Percentiles rank a stretch among this genome's conserved stretches.
Evolutionary conservation across 2,888 invertebrate species (phyloP).

Genomic region (Carpatolechia fugitivella): DNA sequence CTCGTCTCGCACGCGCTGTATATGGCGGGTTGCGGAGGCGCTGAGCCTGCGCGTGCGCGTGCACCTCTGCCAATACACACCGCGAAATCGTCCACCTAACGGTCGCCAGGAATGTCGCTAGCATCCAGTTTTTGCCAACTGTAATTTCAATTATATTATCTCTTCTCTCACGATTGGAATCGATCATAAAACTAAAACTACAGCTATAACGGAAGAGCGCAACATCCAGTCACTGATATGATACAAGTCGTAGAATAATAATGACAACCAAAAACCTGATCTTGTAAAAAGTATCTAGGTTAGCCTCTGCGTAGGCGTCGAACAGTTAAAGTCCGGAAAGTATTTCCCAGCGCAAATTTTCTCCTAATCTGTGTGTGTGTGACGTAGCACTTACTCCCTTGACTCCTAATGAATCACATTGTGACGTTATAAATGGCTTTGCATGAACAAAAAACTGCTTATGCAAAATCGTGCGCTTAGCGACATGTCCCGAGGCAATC

Average conservation of each 20-base stretch:
- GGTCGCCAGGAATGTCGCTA: constrained; percentile 69
- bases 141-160: constrained; percentile 53
- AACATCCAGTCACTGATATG: constrained; percentile 23
- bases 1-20: constrained; percentile 15
- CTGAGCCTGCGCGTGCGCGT: constrained; percentile 22
- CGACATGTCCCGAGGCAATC: constrained; percentile 65
- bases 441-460: constrained; percentile 70
- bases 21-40: constrained; percentile 28
- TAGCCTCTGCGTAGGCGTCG: constrained; percentile 1
- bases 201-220: constrained; percentile 34
- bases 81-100: constrained; percentile 61
- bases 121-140: constrained; percentile 59
- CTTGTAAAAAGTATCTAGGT: constrained; percentile 1
- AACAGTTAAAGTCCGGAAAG: background rate
- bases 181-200: constrained; percentile 49
- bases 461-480: constrained; percentile 75
- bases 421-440: constrained; percentile 67
- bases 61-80: constrained; percentile 31
- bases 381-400: constrained; percentile 52
- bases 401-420: constrained; percentile 58
- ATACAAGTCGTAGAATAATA: constrained; percentile 17
- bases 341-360: background rate
- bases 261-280: constrained; percentile 17
- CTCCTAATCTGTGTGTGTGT: constrained; percentile 33
- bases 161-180: constrained; percentile 46